A percentile compares a stretch with the other conserved stretches of the same genome.
phyloP scores from a whole-genome alignment of 2,797 vertebrate genomes.

The Holocentrus rufus region DNA sequence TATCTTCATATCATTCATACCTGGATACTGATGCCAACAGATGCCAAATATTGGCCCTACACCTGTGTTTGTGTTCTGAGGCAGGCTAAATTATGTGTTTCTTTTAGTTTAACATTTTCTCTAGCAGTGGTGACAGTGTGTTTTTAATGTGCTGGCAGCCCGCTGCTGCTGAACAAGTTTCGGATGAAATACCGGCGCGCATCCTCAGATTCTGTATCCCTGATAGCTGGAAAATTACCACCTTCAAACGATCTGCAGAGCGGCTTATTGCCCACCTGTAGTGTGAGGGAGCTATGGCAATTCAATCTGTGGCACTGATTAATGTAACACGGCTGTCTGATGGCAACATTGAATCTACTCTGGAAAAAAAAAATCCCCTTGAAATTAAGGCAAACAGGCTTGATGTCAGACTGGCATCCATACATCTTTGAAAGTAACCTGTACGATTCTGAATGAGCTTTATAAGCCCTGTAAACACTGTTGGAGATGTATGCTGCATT shows the following conservation, averaged over 20 bases:
- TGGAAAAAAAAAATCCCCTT: no score
- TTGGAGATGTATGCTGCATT: no score
- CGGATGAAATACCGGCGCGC: slow-evolving; percentile 10
- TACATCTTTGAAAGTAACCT: no score
- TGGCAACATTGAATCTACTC: no score
- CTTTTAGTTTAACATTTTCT: slow-evolving; percentile 19
- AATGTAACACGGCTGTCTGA: neutral
- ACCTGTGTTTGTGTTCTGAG: neutral
- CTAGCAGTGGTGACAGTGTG: neutral
- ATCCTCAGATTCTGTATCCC: slow-evolving; percentile 8
- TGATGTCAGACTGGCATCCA: no score
- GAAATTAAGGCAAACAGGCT: no score
- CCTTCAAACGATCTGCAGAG: neutral
- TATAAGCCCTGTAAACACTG: no score
- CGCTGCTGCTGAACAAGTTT: slow-evolving; percentile 21
- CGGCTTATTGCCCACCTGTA: neutral
- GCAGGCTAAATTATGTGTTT: slow-evolving; percentile 3
- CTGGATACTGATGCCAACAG: neutral
- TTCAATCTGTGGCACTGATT: slow-evolving; percentile 5
- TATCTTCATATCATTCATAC: neutral
- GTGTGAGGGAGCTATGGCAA: neutral
- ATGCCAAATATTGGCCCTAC: neutral
- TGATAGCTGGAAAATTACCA: slow-evolving; percentile 10
- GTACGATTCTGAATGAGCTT: no score
- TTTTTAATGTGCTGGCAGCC: slow-evolving; percentile 1